A percentile compares a stretch with the other conserved stretches of the same genome.
These are phyloP conservation scores for Acleris holmiana DNA, from an alignment of 2,888 invertebrate species.

Conservation along the genomic window DNA sequence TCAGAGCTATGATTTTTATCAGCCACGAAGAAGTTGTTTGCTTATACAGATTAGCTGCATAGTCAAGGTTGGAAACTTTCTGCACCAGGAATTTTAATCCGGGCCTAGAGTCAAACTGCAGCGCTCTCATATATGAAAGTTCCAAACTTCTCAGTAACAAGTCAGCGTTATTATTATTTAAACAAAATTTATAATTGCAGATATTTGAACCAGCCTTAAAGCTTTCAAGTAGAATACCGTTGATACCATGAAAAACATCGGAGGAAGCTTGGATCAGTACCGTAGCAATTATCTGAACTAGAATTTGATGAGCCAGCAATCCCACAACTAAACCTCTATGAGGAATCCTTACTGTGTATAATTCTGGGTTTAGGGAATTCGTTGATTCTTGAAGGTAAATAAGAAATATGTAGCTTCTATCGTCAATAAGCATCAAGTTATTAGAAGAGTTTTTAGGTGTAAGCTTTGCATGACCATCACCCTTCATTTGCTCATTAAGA, in stretches of 20 bases:
- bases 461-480: slow-evolving; percentile 64
- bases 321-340: slow-evolving; percentile 95
- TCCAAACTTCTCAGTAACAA: slow-evolving; percentile 91
- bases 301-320: slow-evolving; percentile 95
- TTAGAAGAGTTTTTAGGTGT: slow-evolving; percentile 69
- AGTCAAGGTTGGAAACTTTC: slow-evolving; percentile 94
- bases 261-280: slow-evolving; percentile 90
- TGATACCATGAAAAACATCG: slow-evolving; percentile 86
- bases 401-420: slow-evolving; percentile 94
- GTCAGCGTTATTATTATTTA: slow-evolving; percentile 86
- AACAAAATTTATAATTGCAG: slow-evolving; percentile 74
- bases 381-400: slow-evolving; percentile 91
- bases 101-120: slow-evolving; percentile 95
- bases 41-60: slow-evolving; percentile 95
- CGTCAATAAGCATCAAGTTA: slow-evolving; percentile 87
- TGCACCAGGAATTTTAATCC: slow-evolving; percentile 97
- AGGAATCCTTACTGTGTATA: slow-evolving; percentile 93
- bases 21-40: slow-evolving; percentile 97
- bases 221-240: slow-evolving; percentile 84
- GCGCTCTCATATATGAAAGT: slow-evolving; percentile 91
- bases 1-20: slow-evolving; percentile 92
- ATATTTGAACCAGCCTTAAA: slow-evolving; percentile 73
- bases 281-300: slow-evolving; percentile 95
- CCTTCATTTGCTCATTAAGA: slow-evolving; percentile 82
- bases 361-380: slow-evolving; percentile 89